A percentile compares a stretch with the other conserved stretches of the same genome.
phyloP scores from a whole-genome alignment of 30 jellyfish, hydroid and myxozoan species.

The Aurelia aurita complex sp. Pacific region DNA sequence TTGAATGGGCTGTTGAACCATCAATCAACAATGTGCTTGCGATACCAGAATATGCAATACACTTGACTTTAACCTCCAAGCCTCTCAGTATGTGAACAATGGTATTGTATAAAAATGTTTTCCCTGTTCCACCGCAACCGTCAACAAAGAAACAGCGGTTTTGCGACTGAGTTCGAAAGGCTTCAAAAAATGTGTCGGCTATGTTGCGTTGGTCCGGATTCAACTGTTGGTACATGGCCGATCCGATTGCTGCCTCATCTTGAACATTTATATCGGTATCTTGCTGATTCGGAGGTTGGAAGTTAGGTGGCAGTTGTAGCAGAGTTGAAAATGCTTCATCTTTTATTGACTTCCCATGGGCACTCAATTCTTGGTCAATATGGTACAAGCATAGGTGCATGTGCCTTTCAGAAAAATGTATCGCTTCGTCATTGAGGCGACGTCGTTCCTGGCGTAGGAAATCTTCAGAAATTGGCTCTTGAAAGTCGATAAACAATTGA shows the following conservation, averaged over 20 bases:
- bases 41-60: constrained; percentile 44
- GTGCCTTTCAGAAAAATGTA: not conserved
- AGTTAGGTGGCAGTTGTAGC: constrained; percentile 44
- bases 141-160: constrained; percentile 24
- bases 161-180: not conserved
- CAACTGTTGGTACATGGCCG: constrained; percentile 10
- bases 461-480: constrained; percentile 22
- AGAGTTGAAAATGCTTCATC: constrained; percentile 5
- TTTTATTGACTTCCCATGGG: constrained; percentile 38
- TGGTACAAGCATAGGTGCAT: constrained; percentile 13
- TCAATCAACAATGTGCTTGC: constrained; percentile 40
- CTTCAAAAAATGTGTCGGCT: constrained; percentile 20
- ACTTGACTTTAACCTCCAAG: not conserved
- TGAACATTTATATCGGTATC: not conserved
- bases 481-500: not conserved
- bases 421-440: not conserved
- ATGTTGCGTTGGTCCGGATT: constrained; percentile 36
- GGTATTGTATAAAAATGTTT: constrained; percentile 46
- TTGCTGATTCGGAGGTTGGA: constrained; percentile 13
- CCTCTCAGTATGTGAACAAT: constrained; percentile 15
- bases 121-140: constrained; percentile 63
- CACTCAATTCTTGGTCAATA: constrained; percentile 16
- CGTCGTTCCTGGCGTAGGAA: not conserved
- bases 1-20: constrained; percentile 44
- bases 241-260: constrained; percentile 28